A percentile compares a stretch with the other conserved stretches of the same genome.
These are phyloP conservation scores for Hemistola chrysoprasaria DNA, from an alignment of 2,888 invertebrate genomes.

Conservation along the genomic window DNA sequence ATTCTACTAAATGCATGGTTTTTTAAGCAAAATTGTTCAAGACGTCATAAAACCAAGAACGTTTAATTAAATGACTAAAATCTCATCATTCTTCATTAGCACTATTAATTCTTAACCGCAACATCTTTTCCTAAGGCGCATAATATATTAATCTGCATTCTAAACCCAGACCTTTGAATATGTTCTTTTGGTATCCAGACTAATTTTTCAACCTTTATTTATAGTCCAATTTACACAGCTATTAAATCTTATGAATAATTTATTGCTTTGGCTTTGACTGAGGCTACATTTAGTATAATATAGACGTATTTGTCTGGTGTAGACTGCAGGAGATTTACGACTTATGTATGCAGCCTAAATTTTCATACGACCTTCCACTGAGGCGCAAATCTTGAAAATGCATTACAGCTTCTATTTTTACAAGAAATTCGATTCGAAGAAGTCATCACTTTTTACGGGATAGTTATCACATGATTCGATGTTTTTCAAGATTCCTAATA, in stretches of 20 bases:
- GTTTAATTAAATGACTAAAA: no score
- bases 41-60: no score
- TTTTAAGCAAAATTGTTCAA: no score
- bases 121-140: constrained; percentile 2
- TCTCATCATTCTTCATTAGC: no score
- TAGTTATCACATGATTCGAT: no score
- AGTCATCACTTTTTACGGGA: no score
- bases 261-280: constrained; percentile 30
- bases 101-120: no score
- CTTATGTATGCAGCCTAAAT: constrained; percentile 15
- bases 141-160: constrained; percentile 2
- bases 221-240: constrained; percentile 32
- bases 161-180: constrained; percentile 2
- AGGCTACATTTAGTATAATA: constrained; percentile 28
- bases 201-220: constrained; percentile 32
- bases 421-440: neutral
- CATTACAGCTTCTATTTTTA: neutral
- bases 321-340: constrained; percentile 31
- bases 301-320: constrained; percentile 22
- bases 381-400: constrained; percentile 2
- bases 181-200: constrained; percentile 19
- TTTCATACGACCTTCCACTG: constrained; percentile 19
- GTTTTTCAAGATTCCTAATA: no score
- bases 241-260: constrained; percentile 39
- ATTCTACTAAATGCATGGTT: no score